phyloP scores from a whole-genome alignment of 64 coral and sea anemone species.

The Porites australiensis region DNA sequence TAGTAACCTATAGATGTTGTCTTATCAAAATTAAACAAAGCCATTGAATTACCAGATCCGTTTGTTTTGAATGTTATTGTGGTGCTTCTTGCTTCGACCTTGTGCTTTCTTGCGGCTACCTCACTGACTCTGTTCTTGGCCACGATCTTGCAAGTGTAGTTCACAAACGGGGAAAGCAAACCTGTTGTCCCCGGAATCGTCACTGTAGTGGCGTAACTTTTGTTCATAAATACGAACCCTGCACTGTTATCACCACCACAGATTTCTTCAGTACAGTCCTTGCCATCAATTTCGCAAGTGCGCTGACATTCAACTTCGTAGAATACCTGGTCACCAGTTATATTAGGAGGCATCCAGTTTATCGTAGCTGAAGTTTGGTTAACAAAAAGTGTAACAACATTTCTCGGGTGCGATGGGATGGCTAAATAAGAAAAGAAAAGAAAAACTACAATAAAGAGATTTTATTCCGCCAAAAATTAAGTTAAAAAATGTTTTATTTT shows the following conservation, averaged over 20 bases:
- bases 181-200: not conserved
- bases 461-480: not conserved
- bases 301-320: not conserved
- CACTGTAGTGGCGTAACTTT: not conserved
- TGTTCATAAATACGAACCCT: not conserved
- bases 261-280: not conserved
- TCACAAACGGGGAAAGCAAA: not conserved
- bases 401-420: not conserved
- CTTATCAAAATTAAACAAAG: not conserved
- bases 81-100: not conserved
- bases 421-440: not conserved
- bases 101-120: not conserved
- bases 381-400: not conserved
- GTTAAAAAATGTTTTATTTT: not conserved
- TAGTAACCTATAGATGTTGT: not conserved
- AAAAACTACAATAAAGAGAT: not conserved
- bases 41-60: not conserved
- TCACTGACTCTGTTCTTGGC: constrained; percentile 17
- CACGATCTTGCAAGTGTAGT: not conserved
- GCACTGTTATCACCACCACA: not conserved
- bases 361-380: not conserved
- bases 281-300: not conserved
- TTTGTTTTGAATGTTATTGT: not conserved
- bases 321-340: not conserved
- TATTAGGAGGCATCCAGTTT: not conserved